Evolutionary conservation across 2,113 vertebrate genomes (phyloP), one percentile per base, ranked within the genome.

Genomic region (Sylvietta virens): DNA sequence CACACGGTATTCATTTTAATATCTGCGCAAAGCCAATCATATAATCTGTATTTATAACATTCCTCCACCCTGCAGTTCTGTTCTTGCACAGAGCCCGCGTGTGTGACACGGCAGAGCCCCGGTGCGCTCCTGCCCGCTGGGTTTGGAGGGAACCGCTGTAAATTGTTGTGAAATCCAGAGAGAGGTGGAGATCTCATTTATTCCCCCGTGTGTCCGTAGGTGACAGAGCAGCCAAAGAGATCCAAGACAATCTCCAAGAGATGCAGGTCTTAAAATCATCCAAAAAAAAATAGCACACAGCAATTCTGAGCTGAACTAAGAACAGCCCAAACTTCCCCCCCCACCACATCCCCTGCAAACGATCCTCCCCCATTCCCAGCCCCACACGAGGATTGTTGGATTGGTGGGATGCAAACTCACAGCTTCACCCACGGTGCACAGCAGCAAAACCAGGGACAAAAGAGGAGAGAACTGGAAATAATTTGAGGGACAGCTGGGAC

Each of bases 341-440:
- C 18, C 62, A 35, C 39, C 39, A 21, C 39, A 6, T 4, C 33
- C 57, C 24, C 37, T 39, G 17, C n/a, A 45, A 53, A 57, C 0
- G 2, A 13, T 80, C 60, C 17, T 72, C 13, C 31, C 48, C 22
- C 26, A 13, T n/a, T 54, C 40, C 26, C 62, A 35, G 11, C 33
- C 47, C 28, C 26, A 26, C 14, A 2, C 5, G 14, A 61, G 24
- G 33, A 31, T 6, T 0, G 1, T 8, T 39, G 31, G 9, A 1
- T 18, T 10, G 24, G 9, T 60, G 12, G 1, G 64, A 42, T 3
- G 2, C 1, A 35, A 84, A 24, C 11, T 26, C 56, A 45, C 54
- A 62, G 15, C 45, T 37, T 81, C 54, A n/a, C 8, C 16, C 39
- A 0, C 1, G 20, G 18, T 14, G 66, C 21, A 57, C 58, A 66